A percentile compares a stretch with the other conserved stretches of the same genome.
Conservation (phyloP, 2,888 invertebrate genomes). For the Tinea trinotella region DNA sequence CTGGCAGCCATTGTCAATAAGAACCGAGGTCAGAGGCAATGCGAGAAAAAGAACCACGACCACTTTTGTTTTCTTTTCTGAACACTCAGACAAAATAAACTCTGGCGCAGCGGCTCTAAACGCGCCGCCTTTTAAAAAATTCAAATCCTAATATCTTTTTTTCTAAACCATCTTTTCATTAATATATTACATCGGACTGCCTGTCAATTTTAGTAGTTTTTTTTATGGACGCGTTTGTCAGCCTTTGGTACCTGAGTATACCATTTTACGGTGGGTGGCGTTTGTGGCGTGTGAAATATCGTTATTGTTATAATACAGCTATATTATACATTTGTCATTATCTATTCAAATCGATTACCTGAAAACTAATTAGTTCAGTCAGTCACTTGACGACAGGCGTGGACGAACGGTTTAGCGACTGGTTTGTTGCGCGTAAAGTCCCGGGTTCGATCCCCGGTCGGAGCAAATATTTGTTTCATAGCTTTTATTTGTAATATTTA, state of each 20-base stretch:
- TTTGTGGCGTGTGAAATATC: slow-evolving; percentile 12
- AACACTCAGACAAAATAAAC: slow-evolving; percentile 65
- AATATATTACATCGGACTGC: slow-evolving; percentile 61
- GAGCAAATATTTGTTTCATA: too few relatives aligned
- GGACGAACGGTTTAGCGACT: too few relatives aligned
- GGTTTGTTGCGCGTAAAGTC: too few relatives aligned
- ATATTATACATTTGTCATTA: background rate
- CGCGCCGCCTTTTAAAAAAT: slow-evolving; percentile 63
- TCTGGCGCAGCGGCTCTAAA: slow-evolving; percentile 55
- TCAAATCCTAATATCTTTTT: slow-evolving; percentile 49
- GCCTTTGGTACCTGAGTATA: slow-evolving; percentile 29
- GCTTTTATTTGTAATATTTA: too few relatives aligned
- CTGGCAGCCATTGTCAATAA: slow-evolving; percentile 70
- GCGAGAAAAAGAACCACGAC: slow-evolving; percentile 54
- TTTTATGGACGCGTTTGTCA: slow-evolving; percentile 31
- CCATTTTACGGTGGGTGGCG: slow-evolving; percentile 18
- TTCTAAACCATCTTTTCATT: slow-evolving; percentile 63
- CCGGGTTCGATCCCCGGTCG: too few relatives aligned
- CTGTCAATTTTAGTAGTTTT: slow-evolving; percentile 54
- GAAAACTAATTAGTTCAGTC: background rate
- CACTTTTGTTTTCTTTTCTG: slow-evolving; percentile 63
- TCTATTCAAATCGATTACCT: background rate
- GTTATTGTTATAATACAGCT: slow-evolving; percentile 1
- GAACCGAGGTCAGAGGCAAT: slow-evolving; percentile 67
- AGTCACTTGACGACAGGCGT: too few relatives aligned